phyloP scores from a whole-genome alignment of 1,140 invertebrate genomes.

The Pteromalus puparum region DNA sequence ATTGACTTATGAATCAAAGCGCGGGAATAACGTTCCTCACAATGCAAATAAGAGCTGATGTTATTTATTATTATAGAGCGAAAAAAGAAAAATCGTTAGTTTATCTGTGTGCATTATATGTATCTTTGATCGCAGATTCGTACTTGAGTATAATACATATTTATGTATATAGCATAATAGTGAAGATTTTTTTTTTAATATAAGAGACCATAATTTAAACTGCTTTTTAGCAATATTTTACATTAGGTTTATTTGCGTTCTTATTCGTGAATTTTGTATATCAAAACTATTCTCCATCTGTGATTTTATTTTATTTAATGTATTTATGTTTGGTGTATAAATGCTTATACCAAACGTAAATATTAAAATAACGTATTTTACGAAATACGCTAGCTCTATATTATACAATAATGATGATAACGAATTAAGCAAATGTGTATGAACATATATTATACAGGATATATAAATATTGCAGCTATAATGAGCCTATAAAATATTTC shows the following conservation, averaged over 20 bases:
- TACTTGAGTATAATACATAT: too few relatives aligned
- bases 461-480: slow-evolving; percentile 40
- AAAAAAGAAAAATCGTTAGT: background rate
- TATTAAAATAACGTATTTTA: slow-evolving; percentile 8
- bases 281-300: slow-evolving; percentile 26
- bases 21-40: slow-evolving; percentile 54
- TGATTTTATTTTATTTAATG: slow-evolving; percentile 46
- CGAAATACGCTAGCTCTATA: background rate
- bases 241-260: slow-evolving; percentile 9
- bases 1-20: slow-evolving; percentile 30
- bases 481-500: slow-evolving; percentile 16
- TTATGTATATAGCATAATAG: too few relatives aligned
- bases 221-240: slow-evolving; percentile 10
- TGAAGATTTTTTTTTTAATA: background rate
- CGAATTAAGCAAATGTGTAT: background rate
- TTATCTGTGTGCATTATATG: background rate
- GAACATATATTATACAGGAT: slow-evolving; percentile 35
- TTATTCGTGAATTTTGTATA: background rate
- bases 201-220: slow-evolving; percentile 18
- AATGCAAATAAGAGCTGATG: slow-evolving; percentile 42
- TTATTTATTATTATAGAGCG: background rate
- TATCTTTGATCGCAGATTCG: background rate
- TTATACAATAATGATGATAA: slow-evolving; percentile 11
- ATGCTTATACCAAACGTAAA: slow-evolving; percentile 21
- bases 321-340: slow-evolving; percentile 27